Conservation (phyloP, 2,113 vertebrate genomes). For the Elaphurus davidianus region DNA sequence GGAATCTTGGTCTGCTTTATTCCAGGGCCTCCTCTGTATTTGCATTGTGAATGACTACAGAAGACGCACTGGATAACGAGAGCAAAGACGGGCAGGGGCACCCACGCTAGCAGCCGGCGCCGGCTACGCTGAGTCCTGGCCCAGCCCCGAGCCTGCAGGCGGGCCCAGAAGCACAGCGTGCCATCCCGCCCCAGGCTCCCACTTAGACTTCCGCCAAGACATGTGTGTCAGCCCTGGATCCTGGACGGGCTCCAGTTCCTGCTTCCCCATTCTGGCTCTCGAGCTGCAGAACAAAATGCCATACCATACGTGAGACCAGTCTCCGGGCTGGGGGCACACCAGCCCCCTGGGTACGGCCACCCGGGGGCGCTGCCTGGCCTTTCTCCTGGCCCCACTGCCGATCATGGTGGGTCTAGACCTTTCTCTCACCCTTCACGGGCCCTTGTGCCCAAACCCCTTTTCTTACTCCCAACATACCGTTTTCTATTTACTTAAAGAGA, state of each 20-base stretch:
- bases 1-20: background rate
- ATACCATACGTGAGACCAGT: background rate
- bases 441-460: background rate
- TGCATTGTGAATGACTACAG: background rate
- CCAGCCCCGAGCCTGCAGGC: background rate
- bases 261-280: background rate
- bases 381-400: background rate
- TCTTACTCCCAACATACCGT: background rate
- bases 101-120: too few relatives aligned
- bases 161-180: background rate
- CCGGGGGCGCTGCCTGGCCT: background rate
- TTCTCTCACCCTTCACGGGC: background rate
- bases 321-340: background rate
- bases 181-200: background rate
- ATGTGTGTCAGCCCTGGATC: constrained; percentile 37
- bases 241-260: constrained; percentile 31
- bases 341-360: fast-evolving
- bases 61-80: background rate
- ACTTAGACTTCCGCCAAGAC: constrained; percentile 52
- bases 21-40: background rate
- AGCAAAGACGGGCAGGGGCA: background rate
- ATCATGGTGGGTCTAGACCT: background rate
- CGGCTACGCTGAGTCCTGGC: background rate
- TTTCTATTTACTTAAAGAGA: background rate
- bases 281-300: background rate